Conservation (phyloP, 2,888 invertebrate species). For the Tribolium freemani region DNA sequence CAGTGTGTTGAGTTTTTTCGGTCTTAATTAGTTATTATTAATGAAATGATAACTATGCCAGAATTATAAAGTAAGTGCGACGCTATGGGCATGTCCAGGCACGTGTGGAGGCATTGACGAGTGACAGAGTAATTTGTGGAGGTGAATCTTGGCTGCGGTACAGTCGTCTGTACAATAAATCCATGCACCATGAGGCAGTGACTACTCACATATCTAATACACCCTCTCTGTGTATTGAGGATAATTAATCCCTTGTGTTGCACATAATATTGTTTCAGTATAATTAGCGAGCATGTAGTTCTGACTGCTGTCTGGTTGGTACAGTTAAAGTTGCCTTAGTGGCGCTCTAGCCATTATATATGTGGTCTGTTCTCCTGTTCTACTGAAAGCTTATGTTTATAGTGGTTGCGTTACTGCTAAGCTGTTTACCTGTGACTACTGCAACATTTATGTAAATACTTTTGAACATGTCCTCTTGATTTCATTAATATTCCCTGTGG, state of each 20-base stretch:
- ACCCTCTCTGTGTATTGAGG: constrained; percentile 65
- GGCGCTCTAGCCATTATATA: constrained; percentile 49
- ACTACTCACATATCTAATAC: constrained; percentile 56
- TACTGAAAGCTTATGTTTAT: constrained; percentile 48
- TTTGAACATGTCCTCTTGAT: constrained; percentile 52
- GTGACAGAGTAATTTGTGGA: neutral
- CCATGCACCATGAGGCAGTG: constrained; percentile 29
- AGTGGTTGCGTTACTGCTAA: constrained; percentile 44
- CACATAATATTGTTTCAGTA: constrained; percentile 69
- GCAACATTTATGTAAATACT: constrained; percentile 41
- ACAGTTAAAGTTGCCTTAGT: constrained; percentile 53
- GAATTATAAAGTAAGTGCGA: too few relatives aligned
- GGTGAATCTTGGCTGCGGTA: neutral
- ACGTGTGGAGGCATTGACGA: neutral
- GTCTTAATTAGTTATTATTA: too few relatives aligned
- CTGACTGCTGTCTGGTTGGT: constrained; percentile 62
- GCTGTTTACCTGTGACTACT: constrained; percentile 41
- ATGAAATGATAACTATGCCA: too few relatives aligned
- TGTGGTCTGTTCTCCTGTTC: constrained; percentile 48
- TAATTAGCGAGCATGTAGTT: constrained; percentile 67
- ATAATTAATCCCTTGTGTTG: constrained; percentile 68
- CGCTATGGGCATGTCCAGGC: neutral
- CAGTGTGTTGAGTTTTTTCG: too few relatives aligned
- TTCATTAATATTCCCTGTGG: constrained; percentile 46
- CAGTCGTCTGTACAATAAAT: constrained; percentile 21